Evolutionary conservation across 2,797 vertebrate genomes (phyloP).

Genomic region (Apogon talboti): DNA sequence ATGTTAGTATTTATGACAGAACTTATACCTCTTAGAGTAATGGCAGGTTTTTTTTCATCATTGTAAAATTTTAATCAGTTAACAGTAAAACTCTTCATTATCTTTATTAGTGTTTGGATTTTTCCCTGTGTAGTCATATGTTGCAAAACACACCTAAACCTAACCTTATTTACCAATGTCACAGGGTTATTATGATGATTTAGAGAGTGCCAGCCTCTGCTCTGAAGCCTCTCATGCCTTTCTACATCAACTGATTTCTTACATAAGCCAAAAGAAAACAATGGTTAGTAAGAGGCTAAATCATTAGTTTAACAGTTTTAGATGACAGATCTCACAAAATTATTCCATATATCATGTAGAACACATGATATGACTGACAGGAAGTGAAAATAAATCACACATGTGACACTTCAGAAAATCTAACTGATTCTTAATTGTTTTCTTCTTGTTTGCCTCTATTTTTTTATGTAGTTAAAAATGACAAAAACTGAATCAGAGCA

Average conservation of each 20-base stretch:
- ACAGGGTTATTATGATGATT: conserved; percentile 53
- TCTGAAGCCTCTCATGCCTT: conserved; percentile 30
- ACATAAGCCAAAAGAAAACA: conserved; percentile 21
- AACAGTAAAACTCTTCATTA: conserved; percentile 3
- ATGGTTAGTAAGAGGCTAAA: conserved; percentile 11
- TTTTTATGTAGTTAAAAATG: neutral
- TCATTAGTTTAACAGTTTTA: conserved; percentile 18
- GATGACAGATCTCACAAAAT: neutral
- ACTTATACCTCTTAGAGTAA: neutral
- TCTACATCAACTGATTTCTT: conserved; percentile 22
- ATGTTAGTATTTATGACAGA: neutral
- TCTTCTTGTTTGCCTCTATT: neutral
- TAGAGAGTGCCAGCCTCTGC: conserved; percentile 25
- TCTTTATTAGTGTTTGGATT: too few species aligned
- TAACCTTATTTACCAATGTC: conserved; percentile 33
- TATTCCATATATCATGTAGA: too few species aligned
- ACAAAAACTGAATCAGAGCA: neutral
- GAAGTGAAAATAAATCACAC: too few species aligned
- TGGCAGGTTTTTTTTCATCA: neutral
- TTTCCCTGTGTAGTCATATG: too few species aligned
- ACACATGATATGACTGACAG: too few species aligned
- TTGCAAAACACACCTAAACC: too few species aligned
- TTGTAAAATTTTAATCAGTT: conserved; percentile 24
- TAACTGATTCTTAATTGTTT: neutral
- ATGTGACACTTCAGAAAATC: neutral